These are phyloP conservation scores for Stomatorhinus walkeri DNA, from an alignment of 2,797 vertebrate genomes.

Conservation along the genomic window DNA sequence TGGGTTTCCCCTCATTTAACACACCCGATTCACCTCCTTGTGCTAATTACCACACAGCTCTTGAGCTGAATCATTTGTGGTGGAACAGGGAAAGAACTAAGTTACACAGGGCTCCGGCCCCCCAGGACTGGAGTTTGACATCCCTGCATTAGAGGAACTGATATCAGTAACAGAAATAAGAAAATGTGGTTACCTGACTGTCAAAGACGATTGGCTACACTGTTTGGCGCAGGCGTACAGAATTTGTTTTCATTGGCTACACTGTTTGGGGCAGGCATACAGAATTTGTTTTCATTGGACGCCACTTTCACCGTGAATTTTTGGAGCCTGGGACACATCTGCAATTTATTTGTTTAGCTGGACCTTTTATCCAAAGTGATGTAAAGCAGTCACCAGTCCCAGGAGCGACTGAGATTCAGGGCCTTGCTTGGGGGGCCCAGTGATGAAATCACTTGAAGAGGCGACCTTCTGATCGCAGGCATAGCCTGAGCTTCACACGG, in stretches of 20 bases:
- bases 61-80: neutral
- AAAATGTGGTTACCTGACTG: neutral
- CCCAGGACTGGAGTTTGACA: neutral
- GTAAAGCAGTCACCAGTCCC: neutral
- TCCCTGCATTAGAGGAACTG: neutral
- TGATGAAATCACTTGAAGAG: neutral
- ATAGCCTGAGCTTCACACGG: neutral
- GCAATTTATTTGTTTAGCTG: neutral
- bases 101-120: no score
- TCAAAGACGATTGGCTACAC: neutral
- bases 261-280: neutral
- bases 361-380: neutral
- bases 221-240: neutral
- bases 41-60: neutral
- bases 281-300: neutral
- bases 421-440: neutral
- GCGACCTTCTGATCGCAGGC: neutral
- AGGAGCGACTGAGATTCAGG: neutral
- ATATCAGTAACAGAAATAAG: neutral
- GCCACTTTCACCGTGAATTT: neutral
- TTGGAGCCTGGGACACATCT: neutral
- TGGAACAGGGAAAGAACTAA: neutral
- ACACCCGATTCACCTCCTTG: neutral
- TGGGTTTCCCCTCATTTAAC: neutral
- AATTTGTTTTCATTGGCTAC: neutral